Percentiles rank a stretch among this genome's conserved stretches.
These are phyloP conservation scores for Gastracanthus pulcherrimus DNA, from an alignment of 2,888 invertebrate genomes.

Conservation along the genomic window DNA sequence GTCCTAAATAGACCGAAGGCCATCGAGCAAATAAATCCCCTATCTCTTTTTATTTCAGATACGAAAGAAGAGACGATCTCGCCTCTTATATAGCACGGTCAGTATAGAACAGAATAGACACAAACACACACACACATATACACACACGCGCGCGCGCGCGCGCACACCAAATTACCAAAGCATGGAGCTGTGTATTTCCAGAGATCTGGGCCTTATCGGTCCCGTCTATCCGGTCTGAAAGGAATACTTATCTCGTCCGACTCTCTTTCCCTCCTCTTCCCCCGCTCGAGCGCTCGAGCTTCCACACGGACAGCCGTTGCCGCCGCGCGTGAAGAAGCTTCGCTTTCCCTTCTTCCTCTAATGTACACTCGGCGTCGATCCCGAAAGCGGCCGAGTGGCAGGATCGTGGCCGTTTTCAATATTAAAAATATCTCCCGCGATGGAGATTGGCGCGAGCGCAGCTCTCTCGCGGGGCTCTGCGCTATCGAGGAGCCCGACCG, in stretches of 20 bases:
- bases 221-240: slow-evolving; percentile 59
- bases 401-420: slow-evolving; percentile 65
- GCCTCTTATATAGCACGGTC: background rate
- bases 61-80: background rate
- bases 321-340: background rate
- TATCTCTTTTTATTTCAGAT: background rate
- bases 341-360: too few relatives aligned
- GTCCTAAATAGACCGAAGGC: background rate
- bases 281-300: slow-evolving; percentile 47
- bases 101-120: slow-evolving; percentile 12
- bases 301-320: slow-evolving; percentile 36
- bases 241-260: slow-evolving; percentile 56
- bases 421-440: slow-evolving; percentile 70
- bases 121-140: too few relatives aligned
- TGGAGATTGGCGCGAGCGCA: slow-evolving; percentile 66
- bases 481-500: slow-evolving; percentile 12
- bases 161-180: slow-evolving; percentile 17
- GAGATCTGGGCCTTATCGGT: slow-evolving; percentile 45
- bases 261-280: slow-evolving; percentile 51
- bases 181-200: slow-evolving; percentile 31
- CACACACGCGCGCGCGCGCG: too few relatives aligned
- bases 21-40: slow-evolving; percentile 1
- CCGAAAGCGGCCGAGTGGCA: too few relatives aligned
- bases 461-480: slow-evolving; percentile 56
- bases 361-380: too few relatives aligned